Evolutionary conservation across 2,888 invertebrate species (phyloP).

Genomic region (Cephus spinipes): DNA sequence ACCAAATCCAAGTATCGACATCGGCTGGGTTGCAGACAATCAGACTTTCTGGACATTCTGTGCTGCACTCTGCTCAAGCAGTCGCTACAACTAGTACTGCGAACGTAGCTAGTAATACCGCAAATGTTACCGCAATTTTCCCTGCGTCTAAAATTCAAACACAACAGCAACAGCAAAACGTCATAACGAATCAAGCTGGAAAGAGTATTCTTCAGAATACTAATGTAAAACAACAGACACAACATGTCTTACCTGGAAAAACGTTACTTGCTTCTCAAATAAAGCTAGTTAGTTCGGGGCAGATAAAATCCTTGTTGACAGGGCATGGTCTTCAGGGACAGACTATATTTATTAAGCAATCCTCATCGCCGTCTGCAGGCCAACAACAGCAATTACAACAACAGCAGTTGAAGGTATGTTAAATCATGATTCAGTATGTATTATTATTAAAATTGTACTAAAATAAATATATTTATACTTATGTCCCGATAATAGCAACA

Average conservation of each 20-base stretch:
- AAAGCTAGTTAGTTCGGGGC: slow-evolving; percentile 62
- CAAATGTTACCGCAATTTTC: slow-evolving; percentile 67
- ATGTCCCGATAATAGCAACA: slow-evolving; percentile 43
- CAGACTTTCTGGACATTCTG: slow-evolving; percentile 68
- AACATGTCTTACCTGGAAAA: slow-evolving; percentile 61
- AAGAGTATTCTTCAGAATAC: slow-evolving; percentile 24
- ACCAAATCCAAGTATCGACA: slow-evolving; percentile 65
- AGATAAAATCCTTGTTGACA: slow-evolving; percentile 62
- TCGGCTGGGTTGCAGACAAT: slow-evolving; percentile 69
- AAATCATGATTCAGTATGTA: background rate
- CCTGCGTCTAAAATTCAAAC: slow-evolving; percentile 63
- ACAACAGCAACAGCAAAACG: slow-evolving; percentile 39
- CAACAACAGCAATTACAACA: slow-evolving; percentile 52
- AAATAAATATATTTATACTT: background rate
- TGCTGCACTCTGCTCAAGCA: slow-evolving; percentile 63
- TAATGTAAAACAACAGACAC: slow-evolving; percentile 28
- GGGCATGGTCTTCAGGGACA: slow-evolving; percentile 64
- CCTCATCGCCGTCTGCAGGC: slow-evolving; percentile 52
- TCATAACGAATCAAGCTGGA: slow-evolving; percentile 39
- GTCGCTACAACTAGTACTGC: slow-evolving; percentile 60
- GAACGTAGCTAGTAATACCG: slow-evolving; percentile 56
- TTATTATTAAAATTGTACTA: background rate
- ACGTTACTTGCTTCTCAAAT: slow-evolving; percentile 62
- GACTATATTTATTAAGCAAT: slow-evolving; percentile 63
- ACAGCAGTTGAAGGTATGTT: slow-evolving; percentile 28